Evolutionary conservation across 2,797 vertebrate species (phyloP), one percentile per base, ranked within the genome.

Genomic region (Gymnoscopelus braueri): DNA sequence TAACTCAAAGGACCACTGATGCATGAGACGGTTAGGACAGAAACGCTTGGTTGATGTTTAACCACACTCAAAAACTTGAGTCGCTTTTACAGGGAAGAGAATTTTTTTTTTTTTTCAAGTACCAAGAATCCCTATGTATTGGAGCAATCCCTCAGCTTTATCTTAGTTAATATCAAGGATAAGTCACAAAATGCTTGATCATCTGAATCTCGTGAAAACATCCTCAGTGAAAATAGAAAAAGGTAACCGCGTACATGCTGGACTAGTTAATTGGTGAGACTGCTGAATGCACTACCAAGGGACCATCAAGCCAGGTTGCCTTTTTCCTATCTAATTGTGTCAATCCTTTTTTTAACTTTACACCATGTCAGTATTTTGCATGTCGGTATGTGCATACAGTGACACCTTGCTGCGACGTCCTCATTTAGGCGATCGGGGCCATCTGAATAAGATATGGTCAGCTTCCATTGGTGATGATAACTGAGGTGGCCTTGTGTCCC

Each of bases 401-500:
- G 83, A 78, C 79, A 92, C 75, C 77, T 89, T 87, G n/a, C 72
- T 86, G 88, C 71, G 82, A 83, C 84, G 82, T 91, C 93, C 93
- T 92, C 83, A 82, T 81, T 74, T 68, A 79, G 77, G 82, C 74
- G 77, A 74, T 74, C 55, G 74, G 65, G 67, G 57, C 64, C 29
- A 61, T 80, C 70, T 74, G 69, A 71, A 84, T 82, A 81, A 90
- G 84, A 81, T 91, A 72, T 91, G 79, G 94, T 98, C 96, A 98
- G 93, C 96, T 98, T 88, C 96, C 96, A 56, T 98, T 98, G 82
- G 96, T 98, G 89, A 98, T 98, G 93, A 98, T 98, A 64, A 98
- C 97, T 55, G 96, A 97, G 72, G 96, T 97, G 87, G 95, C 94
- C 87, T 98, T 98, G 91, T 98, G 97, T 94, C 95, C 95, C 89